Conservation (phyloP, 2,797 vertebrate species). For the Gadopsis bispinosus region DNA sequence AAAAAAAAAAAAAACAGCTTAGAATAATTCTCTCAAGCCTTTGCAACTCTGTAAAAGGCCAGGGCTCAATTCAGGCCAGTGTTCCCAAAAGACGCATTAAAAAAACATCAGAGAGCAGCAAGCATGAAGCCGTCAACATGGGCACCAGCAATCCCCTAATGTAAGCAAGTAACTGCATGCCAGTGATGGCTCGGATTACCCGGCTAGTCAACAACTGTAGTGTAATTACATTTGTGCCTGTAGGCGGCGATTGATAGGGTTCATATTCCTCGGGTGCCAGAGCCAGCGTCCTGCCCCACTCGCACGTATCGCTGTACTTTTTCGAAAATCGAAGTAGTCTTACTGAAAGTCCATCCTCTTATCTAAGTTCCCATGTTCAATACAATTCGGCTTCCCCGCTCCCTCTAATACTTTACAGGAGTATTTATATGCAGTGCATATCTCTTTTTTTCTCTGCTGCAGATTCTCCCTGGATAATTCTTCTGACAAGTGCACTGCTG, state of each 20-base stretch:
- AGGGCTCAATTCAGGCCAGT: constrained; percentile 29
- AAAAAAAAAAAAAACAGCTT: background rate
- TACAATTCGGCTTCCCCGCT: constrained; percentile 30
- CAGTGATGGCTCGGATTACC: constrained; percentile 75
- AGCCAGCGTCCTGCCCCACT: constrained; percentile 52
- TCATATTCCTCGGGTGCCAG: constrained; percentile 71
- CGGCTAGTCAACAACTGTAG: constrained; percentile 74
- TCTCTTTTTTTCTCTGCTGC: constrained; percentile 38
- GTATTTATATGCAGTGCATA: constrained; percentile 61
- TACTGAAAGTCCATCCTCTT: constrained; percentile 56
- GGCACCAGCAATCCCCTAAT: constrained; percentile 75
- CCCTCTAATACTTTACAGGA: constrained; percentile 44
- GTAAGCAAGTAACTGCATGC: constrained; percentile 61
- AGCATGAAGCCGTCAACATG: constrained; percentile 32
- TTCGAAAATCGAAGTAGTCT: constrained; percentile 59
- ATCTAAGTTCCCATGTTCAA: constrained; percentile 52
- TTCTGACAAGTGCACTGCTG: constrained; percentile 68
- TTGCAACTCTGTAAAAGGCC: background rate
- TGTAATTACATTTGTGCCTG: constrained; percentile 82
- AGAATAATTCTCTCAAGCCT: background rate
- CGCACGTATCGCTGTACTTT: constrained; percentile 15
- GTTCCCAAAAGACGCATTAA: constrained; percentile 38
- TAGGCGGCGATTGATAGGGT: constrained; percentile 78
- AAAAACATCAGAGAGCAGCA: constrained; percentile 49
- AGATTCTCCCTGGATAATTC: constrained; percentile 73